Evolutionary conservation across 37 sponge, comb jelly and placozoan genomes (phyloP), one percentile per base, ranked within the genome.

Genomic region (Dysidea cf. avara): DNA sequence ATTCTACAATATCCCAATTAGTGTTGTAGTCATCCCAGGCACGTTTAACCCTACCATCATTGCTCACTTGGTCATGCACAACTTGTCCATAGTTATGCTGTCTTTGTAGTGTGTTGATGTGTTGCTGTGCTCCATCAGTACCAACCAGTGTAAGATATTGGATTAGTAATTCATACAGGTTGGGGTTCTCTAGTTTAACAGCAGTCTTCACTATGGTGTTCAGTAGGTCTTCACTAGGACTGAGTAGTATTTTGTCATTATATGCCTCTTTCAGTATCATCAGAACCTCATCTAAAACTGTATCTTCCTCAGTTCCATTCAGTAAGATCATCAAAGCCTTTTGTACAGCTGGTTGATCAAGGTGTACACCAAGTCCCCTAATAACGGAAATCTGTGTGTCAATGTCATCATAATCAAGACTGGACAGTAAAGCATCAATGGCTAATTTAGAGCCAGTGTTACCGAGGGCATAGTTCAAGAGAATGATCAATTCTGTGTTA

Each of bases 301-400:
- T 68, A 31, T 78, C 69, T 0, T 53, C 2, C 0, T 39, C 17
- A 21, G 60, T 61, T 7, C 1, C 1, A 2, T 68, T 29, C n/a
- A 68, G 47, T 7, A 68, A 3, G 2, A 18, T 24, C 0, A 14
- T n/a, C 1, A 78, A 39, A 30, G 69, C 69, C 7, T 66, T 9
- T 60, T 78, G 79, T 13, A 68, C 69, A 29, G 5, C 21, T 30
- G 17, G 50, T 12, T 68, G 46, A 7, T 29, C 53, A 21, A 49
- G 12, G 49, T 68, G 69, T 26, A 59, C 31, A 18, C 61, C 34
- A 25, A 81, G 82, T 24, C 66, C 66, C 7, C 35, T 24, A 40
- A 81, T 62, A 4, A 57, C 74, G 16, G 74, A 56, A 22, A 81
- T 38, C 48, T 81, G 82, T 11, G 72, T 57, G 64, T 74, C 67